Evolutionary conservation across 2,113 vertebrate genomes (phyloP).

Genomic region (Grantiella picta): DNA sequence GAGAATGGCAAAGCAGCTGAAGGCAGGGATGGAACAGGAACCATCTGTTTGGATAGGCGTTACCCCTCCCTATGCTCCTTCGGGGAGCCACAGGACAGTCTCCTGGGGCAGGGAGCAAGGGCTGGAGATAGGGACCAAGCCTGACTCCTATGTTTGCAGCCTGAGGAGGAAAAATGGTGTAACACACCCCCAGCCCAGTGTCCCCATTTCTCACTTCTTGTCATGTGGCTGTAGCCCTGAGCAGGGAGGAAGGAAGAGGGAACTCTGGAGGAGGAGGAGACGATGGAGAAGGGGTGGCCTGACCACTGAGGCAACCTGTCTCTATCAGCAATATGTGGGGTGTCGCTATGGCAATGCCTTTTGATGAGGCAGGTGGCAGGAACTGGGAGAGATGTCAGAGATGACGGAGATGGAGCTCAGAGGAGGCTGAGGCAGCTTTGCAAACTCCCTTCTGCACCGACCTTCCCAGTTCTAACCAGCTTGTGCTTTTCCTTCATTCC

Average conservation of each 20-base stretch:
- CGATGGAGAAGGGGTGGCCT: neutral
- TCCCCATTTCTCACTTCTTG: neutral
- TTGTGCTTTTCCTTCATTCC: neutral
- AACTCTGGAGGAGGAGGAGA: neutral
- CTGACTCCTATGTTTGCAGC: neutral
- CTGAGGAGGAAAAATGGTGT: neutral
- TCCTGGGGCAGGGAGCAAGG: rapidly evolving
- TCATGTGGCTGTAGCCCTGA: neutral
- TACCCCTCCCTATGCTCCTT: neutral
- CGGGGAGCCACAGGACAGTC: neutral
- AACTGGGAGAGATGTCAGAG: neutral
- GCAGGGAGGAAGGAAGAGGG: neutral
- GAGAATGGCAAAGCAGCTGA: neutral
- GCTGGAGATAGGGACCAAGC: neutral
- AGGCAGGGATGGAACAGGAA: neutral
- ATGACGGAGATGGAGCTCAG: neutral
- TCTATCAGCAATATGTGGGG: constrained; percentile 57
- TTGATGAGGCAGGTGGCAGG: constrained; percentile 67
- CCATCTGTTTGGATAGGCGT: neutral
- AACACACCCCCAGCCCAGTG: rapidly evolving
- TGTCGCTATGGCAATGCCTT: constrained; percentile 67
- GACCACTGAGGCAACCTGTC: neutral
- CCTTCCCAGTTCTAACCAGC: neutral
- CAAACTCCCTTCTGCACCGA: neutral
- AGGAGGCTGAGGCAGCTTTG: constrained; percentile 52